Evolutionary conservation across 2,888 invertebrate genomes (phyloP).

Genomic region (Diarsia dahlii): DNA sequence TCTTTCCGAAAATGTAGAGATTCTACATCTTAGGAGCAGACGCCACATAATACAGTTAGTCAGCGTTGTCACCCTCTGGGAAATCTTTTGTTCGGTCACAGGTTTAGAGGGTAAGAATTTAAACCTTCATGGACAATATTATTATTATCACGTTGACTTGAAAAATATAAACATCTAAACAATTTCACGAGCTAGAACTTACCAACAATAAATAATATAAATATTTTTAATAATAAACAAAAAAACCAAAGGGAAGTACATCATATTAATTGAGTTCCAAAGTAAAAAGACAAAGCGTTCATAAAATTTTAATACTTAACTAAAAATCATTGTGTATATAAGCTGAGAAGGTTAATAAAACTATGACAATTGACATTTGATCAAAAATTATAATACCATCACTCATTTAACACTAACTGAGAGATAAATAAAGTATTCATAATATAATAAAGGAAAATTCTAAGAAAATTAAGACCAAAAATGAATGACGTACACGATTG

Average conservation of each 20-base stretch:
- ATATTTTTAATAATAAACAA: no score
- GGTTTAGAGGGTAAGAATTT: constrained; percentile 43
- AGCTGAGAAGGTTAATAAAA: background rate
- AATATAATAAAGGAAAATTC: background rate
- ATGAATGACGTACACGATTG: background rate
- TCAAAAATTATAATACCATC: background rate
- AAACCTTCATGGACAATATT: constrained; percentile 18
- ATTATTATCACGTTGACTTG: background rate
- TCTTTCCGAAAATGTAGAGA: constrained; percentile 20
- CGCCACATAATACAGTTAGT: constrained; percentile 39
- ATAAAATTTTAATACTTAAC: background rate
- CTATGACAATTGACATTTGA: background rate
- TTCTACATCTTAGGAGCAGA: constrained; percentile 11
- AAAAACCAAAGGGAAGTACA: no score
- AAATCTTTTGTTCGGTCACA: constrained; percentile 52
- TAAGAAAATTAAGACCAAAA: background rate
- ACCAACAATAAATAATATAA: no score
- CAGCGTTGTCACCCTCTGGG: constrained; percentile 54
- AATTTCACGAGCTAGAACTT: background rate
- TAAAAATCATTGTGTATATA: background rate
- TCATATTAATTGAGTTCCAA: no score
- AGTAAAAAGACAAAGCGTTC: no score
- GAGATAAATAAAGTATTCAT: background rate
- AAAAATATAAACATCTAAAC: background rate
- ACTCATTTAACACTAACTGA: background rate